Evolutionary conservation across 2,888 invertebrate genomes (phyloP).

Genomic region (Torymus aiolomorphi): DNA sequence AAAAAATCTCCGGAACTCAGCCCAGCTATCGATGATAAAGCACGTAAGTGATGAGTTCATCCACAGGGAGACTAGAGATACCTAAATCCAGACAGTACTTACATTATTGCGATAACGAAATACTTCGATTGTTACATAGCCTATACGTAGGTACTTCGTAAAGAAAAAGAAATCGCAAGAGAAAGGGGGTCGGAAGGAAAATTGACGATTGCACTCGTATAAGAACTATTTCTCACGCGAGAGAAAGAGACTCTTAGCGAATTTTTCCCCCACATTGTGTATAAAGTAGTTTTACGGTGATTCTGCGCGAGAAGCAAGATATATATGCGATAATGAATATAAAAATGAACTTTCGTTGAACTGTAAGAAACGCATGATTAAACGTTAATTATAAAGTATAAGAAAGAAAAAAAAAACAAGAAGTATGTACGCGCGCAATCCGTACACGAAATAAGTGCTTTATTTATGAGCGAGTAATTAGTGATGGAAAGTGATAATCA

Average conservation of each 20-base stretch:
- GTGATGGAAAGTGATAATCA: constrained; percentile 31
- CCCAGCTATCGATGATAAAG: constrained; percentile 10
- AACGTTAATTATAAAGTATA: constrained; percentile 14
- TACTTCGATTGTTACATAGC: constrained; percentile 49
- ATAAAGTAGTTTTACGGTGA: constrained; percentile 42
- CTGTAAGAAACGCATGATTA: constrained; percentile 28
- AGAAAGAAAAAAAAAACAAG: too few relatives aligned
- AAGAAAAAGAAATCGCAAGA: constrained; percentile 18
- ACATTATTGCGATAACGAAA: constrained; percentile 40
- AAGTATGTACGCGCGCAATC: constrained; percentile 37
- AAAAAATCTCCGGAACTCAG: constrained; percentile 10
- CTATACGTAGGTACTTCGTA: constrained; percentile 30
- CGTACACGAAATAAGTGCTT: constrained; percentile 48
- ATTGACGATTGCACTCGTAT: constrained; percentile 35
- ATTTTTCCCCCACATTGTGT: constrained; percentile 31
- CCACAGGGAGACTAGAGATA: neutral
- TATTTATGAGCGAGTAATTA: constrained; percentile 40
- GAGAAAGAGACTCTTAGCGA: constrained; percentile 18
- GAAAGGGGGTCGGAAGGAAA: neutral
- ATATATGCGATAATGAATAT: constrained; percentile 11
- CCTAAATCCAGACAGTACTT: constrained; percentile 43
- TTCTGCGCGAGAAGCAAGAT: constrained; percentile 24
- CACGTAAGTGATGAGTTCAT: constrained; percentile 3
- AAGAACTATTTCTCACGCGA: constrained; percentile 8
- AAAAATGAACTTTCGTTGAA: constrained; percentile 38